Conservation (phyloP, 2,113 vertebrate species). For the Cololabis saira region DNA sequence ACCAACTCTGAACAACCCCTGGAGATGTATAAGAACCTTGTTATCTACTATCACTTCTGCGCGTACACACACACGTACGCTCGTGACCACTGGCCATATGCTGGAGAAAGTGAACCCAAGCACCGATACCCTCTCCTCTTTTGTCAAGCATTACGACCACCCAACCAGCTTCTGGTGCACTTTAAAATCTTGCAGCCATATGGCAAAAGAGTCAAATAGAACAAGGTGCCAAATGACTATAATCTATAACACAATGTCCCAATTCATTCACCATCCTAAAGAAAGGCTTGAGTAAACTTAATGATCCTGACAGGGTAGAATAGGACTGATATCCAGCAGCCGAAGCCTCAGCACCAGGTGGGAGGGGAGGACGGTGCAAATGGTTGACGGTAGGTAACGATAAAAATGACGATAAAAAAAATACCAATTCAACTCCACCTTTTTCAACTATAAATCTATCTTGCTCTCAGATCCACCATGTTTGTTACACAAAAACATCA, state of each 20-base stretch:
- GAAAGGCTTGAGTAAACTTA: constrained; percentile 44
- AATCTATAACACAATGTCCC: constrained; percentile 63
- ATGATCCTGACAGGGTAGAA: constrained; percentile 38
- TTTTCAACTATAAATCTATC: too few species aligned
- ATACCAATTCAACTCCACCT: too few species aligned
- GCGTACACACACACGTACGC: constrained; percentile 6
- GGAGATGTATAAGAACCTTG: background rate
- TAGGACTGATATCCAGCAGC: constrained; percentile 51
- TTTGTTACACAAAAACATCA: too few species aligned
- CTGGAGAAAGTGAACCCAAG: constrained; percentile 30
- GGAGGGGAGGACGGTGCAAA: constrained; percentile 37
- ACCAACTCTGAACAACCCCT: background rate
- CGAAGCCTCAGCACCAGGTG: constrained; percentile 27
- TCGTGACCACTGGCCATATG: constrained; percentile 40
- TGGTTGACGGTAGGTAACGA: too few species aligned
- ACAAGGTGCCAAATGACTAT: constrained; percentile 49
- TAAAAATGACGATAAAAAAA: too few species aligned
- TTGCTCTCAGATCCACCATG: too few species aligned
- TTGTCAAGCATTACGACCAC: constrained; percentile 65
- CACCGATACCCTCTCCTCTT: constrained; percentile 23
- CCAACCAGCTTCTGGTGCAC: constrained; percentile 53
- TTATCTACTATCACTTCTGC: constrained; percentile 18
- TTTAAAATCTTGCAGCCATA: constrained; percentile 59
- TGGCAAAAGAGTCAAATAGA: constrained; percentile 42
- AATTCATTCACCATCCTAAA: constrained; percentile 59